Evolutionary conservation across 2,113 vertebrate species (phyloP).

Genomic region (Marcusenius ussheri): DNA sequence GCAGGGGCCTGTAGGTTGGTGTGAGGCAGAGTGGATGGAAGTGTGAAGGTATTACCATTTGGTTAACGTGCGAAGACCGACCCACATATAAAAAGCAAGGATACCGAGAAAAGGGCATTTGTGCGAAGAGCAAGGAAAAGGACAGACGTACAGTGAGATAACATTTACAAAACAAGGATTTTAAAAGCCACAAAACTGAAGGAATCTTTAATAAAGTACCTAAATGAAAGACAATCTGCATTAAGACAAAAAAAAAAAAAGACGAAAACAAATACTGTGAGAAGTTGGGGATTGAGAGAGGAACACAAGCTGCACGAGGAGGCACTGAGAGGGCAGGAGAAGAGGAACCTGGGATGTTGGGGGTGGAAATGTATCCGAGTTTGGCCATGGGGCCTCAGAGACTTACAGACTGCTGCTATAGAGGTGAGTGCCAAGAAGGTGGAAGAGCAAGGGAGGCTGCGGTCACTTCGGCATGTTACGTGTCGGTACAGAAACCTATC

Average conservation of each 20-base stretch:
- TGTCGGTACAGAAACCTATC: not conserved
- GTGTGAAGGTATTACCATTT: conserved; percentile 59
- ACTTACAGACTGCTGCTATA: conserved; percentile 67
- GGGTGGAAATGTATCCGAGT: conserved; percentile 59
- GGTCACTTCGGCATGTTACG: not conserved
- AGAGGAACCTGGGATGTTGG: conserved; percentile 44
- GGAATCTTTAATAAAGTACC: not conserved
- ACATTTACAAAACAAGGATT: not conserved
- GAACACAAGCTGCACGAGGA: not conserved
- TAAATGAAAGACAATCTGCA: not conserved
- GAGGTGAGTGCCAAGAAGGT: conserved; percentile 44
- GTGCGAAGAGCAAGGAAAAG: conserved; percentile 7
- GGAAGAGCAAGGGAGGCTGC: not conserved
- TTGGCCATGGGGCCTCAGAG: conserved; percentile 53
- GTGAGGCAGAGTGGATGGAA: conserved; percentile 18
- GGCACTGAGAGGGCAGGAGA: not conserved
- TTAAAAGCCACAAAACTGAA: not conserved
- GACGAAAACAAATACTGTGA: not conserved
- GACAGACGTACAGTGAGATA: not conserved
- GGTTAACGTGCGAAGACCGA: conserved; percentile 54
- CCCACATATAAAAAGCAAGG: conserved; percentile 59
- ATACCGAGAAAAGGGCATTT: conserved; percentile 5
- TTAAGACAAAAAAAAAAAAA: not conserved
- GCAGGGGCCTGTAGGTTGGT: not conserved
- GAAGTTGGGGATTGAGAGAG: not conserved